Evolutionary conservation across 2,113 vertebrate genomes (phyloP).

Genomic region (Vulpes vulpes): DNA sequence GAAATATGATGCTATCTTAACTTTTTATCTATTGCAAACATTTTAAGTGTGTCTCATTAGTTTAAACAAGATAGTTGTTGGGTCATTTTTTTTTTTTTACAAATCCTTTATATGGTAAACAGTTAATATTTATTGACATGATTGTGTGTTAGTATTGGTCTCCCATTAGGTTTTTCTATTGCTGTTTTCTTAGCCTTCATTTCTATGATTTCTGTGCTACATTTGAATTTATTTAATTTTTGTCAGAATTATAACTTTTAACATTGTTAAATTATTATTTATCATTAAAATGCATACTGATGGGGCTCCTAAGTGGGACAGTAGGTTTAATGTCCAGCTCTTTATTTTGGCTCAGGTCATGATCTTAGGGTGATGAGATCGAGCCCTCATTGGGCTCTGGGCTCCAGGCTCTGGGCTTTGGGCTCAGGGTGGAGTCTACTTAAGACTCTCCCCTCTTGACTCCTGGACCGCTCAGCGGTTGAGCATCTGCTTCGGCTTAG

Average conservation of each 20-base stretch:
- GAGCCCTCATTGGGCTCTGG: neutral
- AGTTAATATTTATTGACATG: neutral
- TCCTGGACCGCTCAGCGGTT: too few relatives aligned
- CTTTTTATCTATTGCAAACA: conserved; percentile 26
- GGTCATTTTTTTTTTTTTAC: neutral
- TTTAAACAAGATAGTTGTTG: conserved; percentile 16
- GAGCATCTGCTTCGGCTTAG: too few relatives aligned
- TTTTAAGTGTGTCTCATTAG: conserved; percentile 44
- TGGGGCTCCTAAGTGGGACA: neutral
- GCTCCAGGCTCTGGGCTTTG: neutral
- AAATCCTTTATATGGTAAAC: neutral
- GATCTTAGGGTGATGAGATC: neutral
- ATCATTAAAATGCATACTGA: conserved; percentile 34
- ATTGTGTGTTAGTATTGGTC: neutral
- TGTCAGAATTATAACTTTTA: conserved; percentile 53
- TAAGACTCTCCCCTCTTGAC: neutral
- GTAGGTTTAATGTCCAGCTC: neutral
- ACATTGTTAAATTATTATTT: neutral
- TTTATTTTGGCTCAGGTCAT: neutral
- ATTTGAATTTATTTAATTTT: conserved; percentile 46
- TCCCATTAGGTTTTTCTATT: conserved; percentile 26
- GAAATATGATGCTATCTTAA: neutral
- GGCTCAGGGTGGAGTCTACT: neutral
- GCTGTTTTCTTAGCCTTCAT: conserved; percentile 1
- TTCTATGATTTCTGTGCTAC: conserved; percentile 36